Conservation (phyloP, 2,113 vertebrate species). For the Rhipidura dahli region DNA sequence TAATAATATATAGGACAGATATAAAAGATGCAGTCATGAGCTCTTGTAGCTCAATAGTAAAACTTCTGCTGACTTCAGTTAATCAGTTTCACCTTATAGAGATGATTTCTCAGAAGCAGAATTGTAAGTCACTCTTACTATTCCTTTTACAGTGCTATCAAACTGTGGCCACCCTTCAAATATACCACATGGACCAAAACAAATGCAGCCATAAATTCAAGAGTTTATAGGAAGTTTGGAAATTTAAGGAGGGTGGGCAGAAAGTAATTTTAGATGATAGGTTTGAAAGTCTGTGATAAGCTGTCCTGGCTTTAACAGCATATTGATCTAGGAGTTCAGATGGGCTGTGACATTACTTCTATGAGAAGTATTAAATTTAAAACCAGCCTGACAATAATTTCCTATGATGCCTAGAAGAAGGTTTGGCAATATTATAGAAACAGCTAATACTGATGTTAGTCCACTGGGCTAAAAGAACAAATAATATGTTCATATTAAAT, state of each 20-base stretch:
- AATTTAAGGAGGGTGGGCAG: neutral
- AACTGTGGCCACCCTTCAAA: neutral
- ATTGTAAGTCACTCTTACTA: neutral
- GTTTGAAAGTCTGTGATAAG: conserved; percentile 18
- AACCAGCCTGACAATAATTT: neutral
- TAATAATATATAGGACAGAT: neutral
- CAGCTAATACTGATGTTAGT: conserved; percentile 3
- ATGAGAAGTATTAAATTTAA: conserved; percentile 7
- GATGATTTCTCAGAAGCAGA: conserved; percentile 18
- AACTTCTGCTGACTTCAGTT: neutral
- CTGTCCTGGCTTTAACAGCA: conserved; percentile 10
- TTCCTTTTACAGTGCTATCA: conserved; percentile 27
- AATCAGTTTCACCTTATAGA: neutral
- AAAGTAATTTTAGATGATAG: neutral
- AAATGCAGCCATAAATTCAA: conserved; percentile 26
- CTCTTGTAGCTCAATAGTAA: neutral
- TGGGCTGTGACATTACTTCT: conserved; percentile 9
- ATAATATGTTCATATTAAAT: conserved; percentile 30
- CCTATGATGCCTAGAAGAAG: neutral
- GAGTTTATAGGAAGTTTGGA: conserved; percentile 31
- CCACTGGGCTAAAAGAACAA: conserved; percentile 38
- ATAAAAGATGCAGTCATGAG: neutral
- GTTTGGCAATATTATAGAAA: conserved; percentile 8
- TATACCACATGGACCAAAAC: neutral
- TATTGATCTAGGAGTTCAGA: conserved; percentile 34